Evolutionary conservation across 2,797 vertebrate species (phyloP), one percentile per base, ranked within the genome.

Genomic region (Sebastes reedi): DNA sequence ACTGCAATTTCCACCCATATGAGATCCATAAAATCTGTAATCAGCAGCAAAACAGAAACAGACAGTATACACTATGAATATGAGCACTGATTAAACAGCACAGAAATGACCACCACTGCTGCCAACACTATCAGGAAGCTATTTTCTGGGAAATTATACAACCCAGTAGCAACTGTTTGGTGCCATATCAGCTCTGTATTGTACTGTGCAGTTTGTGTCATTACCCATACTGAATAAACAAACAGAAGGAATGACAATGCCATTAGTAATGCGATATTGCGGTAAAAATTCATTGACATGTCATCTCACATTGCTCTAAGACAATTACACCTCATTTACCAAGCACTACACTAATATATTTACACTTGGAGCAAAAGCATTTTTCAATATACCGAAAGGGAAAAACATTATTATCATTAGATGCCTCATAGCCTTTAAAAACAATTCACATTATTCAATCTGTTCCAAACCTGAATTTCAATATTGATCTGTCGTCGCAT

Each of bases 371-470:
- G 73, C 72, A 55, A 46, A 74, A 29, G 8, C 11, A 29, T 72
- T 67, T 68, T 80, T 74, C 80, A 84, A 76, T 87, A 69, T 2
- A 18, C 11, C 52, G 30, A 60, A 69, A 61, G 25, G 71, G 39
- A 67, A 83, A 83, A 85, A 72, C 67, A 79, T 80, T 82, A 18
- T 52, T 54, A 88, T 86, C 73, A 80, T 72, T 60, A 67, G 32
- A 83, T 62, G 36, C 69, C 58, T 75, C 56, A 42, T 39, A 75
- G 77, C 20, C 12, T 80, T 87, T 79, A 74, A 88, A 84, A 83
- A 54, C 46, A 36, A 55, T 76, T 85, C 59, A 27, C 60, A 76
- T 80, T 78, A 79, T 79, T 86, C 73, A 86, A 82, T 79, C 24
- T 11, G 68, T 66, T 86, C 68, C 42, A 70, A 87, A 87, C 39